Percentiles rank a stretch among this genome's conserved stretches.
Evolutionary conservation across 64 coral and sea anemone genomes (phyloP).

Genomic region (Montipora cactus): DNA sequence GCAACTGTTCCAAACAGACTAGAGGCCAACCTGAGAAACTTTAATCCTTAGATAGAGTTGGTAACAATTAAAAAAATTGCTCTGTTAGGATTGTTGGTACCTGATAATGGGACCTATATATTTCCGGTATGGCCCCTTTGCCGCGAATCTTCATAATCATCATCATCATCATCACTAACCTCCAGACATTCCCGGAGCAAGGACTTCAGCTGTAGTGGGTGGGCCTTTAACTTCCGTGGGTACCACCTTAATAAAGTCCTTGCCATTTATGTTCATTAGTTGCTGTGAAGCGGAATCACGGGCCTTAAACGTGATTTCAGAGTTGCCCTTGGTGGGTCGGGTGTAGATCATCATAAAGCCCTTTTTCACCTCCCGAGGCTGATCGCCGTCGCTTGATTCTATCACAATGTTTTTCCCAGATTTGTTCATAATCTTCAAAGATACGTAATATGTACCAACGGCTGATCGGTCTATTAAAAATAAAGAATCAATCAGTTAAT

Average conservation of each 20-base stretch:
- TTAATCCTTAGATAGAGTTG: too few relatives aligned
- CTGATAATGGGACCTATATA: too few relatives aligned
- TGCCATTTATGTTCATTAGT: conserved; percentile 70
- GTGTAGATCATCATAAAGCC: conserved; percentile 35
- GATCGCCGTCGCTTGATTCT: conserved; percentile 61
- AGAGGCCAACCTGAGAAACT: too few relatives aligned
- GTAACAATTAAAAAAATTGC: too few relatives aligned
- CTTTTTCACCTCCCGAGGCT: conserved; percentile 52
- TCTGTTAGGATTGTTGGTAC: too few relatives aligned
- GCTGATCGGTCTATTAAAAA: conserved; percentile 12
- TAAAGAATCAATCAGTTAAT: background rate
- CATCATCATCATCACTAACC: conserved; percentile 12
- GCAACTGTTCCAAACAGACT: too few relatives aligned
- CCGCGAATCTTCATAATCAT: too few relatives aligned
- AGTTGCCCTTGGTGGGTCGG: conserved; percentile 62
- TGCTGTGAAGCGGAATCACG: conserved; percentile 40
- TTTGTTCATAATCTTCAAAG: conserved; percentile 78
- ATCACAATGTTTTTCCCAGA: conserved; percentile 68
- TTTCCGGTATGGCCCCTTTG: too few relatives aligned
- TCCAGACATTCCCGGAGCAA: conserved; percentile 48
- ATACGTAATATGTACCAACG: conserved; percentile 59
- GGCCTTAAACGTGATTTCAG: conserved; percentile 53
- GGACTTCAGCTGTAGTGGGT: conserved; percentile 48
- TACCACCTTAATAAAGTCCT: conserved; percentile 12
- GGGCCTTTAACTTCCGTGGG: conserved; percentile 57